Evolutionary conservation across 2,113 vertebrate species (phyloP).

Genomic region (Theropithecus gelada): DNA sequence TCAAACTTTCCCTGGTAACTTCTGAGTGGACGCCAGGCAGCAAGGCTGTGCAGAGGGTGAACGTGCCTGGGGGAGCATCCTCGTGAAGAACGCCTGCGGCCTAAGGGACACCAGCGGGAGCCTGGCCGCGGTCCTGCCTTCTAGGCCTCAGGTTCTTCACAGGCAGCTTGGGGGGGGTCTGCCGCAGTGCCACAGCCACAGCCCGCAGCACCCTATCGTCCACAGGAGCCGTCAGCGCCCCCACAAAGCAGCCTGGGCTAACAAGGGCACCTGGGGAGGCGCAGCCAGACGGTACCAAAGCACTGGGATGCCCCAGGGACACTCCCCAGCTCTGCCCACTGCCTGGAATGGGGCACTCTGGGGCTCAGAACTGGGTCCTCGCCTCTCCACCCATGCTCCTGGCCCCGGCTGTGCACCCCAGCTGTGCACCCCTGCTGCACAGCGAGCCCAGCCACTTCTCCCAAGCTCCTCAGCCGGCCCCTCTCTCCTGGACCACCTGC

Average conservation of each 20-base stretch:
- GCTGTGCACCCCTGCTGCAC: not conserved
- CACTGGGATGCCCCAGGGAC: too few species aligned
- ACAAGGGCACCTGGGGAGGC: not conserved
- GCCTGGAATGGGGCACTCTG: not conserved
- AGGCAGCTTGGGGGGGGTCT: too few species aligned
- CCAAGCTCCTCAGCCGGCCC: not conserved
- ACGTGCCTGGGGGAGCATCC: not conserved
- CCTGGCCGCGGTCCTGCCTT: not conserved
- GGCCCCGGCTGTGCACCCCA: not conserved
- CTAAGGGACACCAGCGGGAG: not conserved
- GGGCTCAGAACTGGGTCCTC: not conserved
- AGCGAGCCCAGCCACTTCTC: not conserved
- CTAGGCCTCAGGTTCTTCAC: not conserved
- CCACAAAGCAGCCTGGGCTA: not conserved
- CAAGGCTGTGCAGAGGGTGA: not conserved
- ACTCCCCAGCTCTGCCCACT: not conserved
- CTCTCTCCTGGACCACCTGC: not conserved
- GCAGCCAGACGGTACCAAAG: not conserved
- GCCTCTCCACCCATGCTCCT: not conserved
- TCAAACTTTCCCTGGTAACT: not conserved
- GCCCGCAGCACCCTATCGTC: rapidly evolving
- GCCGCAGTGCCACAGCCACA: rapidly evolving
- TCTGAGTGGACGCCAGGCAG: not conserved
- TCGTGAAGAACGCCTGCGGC: not conserved
- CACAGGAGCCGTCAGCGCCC: rapidly evolving